Base-by-base conservation (phyloP, 2,797 vertebrate genomes). In the Emydoidea blandingii region DNA sequence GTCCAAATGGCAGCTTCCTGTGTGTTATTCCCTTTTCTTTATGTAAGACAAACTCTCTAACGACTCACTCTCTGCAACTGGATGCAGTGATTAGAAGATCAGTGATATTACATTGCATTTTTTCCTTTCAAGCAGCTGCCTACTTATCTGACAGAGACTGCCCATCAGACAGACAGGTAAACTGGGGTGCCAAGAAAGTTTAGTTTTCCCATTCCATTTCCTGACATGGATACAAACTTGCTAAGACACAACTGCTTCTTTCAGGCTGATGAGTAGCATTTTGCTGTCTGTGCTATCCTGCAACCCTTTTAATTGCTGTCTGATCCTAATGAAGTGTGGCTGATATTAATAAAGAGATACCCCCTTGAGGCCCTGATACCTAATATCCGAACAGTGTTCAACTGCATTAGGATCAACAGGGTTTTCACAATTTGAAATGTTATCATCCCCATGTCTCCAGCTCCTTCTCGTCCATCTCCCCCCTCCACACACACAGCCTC, bases 271-370 rank as follows among this genome's bases (percentile, higher is more conserved):
- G 91, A 96, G 86, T 27, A 56, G 86, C 91, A 0, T 31, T 94
- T 94, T 72, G 78, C 83, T 93, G 84, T 54, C 86, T 72, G 53
- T 85, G 90, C 91, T 88, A 85, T 72, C 86, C 89, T 37, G 81
- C 83, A 94, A 82, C 23, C 53, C 49, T 93, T 95, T 95, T 96
- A 98, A 98, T 97, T 97, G 96, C 93, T 91, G 76, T 83, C 92
- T 96, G 96, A 97, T 96, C 90, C 95, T 98, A 98, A 98, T 90
- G 95, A 97, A 94, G 89, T 80, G 82, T 97, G 96, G 91, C 92
- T 97, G 95, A 90, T 85, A 93, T 88, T 90, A 95, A 97, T 85
- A 91, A 94, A 89, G 27, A 90, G 91, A 88, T 91, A 87, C 21
- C 68, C 52, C 91, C 90, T 91, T 34, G 12, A 2, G 10, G 93